Evolutionary conservation across 2,113 vertebrate species (phyloP).

Genomic region (Eublepharis macularius): DNA sequence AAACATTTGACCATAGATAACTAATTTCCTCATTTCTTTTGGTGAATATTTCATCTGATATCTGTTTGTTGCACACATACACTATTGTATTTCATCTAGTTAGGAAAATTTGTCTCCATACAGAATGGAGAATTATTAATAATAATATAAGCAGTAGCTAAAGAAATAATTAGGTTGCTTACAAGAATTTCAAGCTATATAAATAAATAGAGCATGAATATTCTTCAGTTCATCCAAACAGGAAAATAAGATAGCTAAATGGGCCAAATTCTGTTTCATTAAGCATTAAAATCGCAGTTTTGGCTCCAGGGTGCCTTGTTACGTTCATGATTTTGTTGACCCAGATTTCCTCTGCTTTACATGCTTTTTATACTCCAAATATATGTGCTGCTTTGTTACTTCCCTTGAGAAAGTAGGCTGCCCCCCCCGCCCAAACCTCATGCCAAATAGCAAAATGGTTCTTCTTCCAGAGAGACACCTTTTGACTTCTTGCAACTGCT

Average conservation of each 20-base stretch:
- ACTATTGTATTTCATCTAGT: slow-evolving; percentile 48
- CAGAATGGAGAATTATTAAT: slow-evolving; percentile 52
- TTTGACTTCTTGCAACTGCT: not conserved
- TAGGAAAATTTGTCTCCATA: slow-evolving; percentile 27
- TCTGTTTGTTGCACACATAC: slow-evolving; percentile 57
- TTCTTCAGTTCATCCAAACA: slow-evolving; percentile 26
- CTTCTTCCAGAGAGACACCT: not conserved
- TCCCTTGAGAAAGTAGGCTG: not conserved
- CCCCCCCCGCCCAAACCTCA: not conserved
- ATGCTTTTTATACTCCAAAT: not conserved
- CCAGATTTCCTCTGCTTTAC: not conserved
- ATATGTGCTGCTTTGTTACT: not conserved
- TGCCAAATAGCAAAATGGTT: not conserved
- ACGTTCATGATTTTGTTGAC: not conserved
- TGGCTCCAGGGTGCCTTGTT: not conserved
- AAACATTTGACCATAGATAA: slow-evolving; percentile 22
- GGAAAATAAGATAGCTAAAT: not conserved
- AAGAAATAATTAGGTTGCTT: slow-evolving; percentile 48
- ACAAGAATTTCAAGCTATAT: slow-evolving; percentile 33
- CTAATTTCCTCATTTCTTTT: slow-evolving; percentile 4
- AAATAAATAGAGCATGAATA: slow-evolving; percentile 33
- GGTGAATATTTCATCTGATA: slow-evolving; percentile 41
- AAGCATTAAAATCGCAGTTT: slow-evolving; percentile 8
- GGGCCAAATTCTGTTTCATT: slow-evolving; percentile 20
- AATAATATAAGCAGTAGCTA: slow-evolving; percentile 38